Evolutionary conservation across 2,113 vertebrate genomes (phyloP), one percentile per base, ranked within the genome.

Genomic region (Potamarius usumacintae): DNA sequence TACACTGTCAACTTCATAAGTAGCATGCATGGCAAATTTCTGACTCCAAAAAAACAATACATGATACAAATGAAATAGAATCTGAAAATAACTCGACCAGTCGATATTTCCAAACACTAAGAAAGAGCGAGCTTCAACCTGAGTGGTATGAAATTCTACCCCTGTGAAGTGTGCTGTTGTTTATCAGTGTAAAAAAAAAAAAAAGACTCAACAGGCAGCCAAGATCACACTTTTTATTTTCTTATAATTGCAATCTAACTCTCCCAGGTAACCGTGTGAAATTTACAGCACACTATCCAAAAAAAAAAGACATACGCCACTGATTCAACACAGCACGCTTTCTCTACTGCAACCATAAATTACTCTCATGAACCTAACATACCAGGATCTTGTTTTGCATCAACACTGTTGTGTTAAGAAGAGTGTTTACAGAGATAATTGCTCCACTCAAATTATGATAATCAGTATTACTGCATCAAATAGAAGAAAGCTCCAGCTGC

Each of bases 181-280:
- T 79, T 79, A 79, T 67, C 42, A 14, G 72, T 52, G 50, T 22
- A 78, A 63, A 42, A 62, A 34, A 63, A 42, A 62, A 34, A 57
- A 58, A 74, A 74, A 10, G 34, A 57, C 72, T 76, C 72, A 30
- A 27, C 57, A 85, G 42, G 57, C 48, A n/a, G 48, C 14, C 74
- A 79, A 27, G 30, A 69, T 85, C 27, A 42, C 69, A 8, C 65
- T 74, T 65, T 62, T 53, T 62, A 42, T 34, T 84, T 71, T 84
- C 60, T 53, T 67, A 72, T 69, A 67, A 65, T 67, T 17, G 27
- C 82, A 52, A n/a, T 52, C 77, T 74, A 67, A 86, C 63, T 87
- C 85, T 76, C 82, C 17, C 77, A 67, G 77, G 85, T 85, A 89
- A 89, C 85, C 77, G 87, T 89, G 80, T 85, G 86, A 86, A 89